Evolutionary conservation across 1,140 invertebrate species (phyloP), one percentile per base, ranked within the genome.

Genomic region (Bombus pyrosoma): DNA sequence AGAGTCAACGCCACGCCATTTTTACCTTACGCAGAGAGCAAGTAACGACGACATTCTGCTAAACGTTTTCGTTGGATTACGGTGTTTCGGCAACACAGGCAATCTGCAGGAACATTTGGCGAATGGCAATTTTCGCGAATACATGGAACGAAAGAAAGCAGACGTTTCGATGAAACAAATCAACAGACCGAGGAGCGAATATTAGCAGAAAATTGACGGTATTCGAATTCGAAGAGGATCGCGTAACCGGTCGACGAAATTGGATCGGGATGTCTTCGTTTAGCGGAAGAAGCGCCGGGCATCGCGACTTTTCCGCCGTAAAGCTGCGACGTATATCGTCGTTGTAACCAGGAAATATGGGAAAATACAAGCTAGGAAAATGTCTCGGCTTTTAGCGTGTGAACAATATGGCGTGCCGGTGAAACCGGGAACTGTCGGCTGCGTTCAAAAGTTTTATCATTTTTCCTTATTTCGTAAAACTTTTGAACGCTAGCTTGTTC

Each of bases 391-490:
- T 80, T 84, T 84, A 84, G 76, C 76, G 82, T 25, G 76, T 47
- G 76, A 79, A 84, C 76, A 80, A 79, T 80, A 80, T 80, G 68
- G 74, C 72, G 32, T 22, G 41, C 8, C 57, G 69, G 59, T 62
- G 25, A 34, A 81, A 57, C 66, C 43, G 47, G 47, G 2, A 6
- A 68, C 25, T 69, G 47, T 80, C 47, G 39, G 62, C 66, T 62
- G 47, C 66, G 76, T 72, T 79, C 32, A 25, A 28, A 84, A 80
- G 18, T 84, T 84, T 76, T 72, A 72, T 84, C 83, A 84, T 84
- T 84, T 84, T 80, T 84, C 76, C 76, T 84, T 84, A 79, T 84
- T 84, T 43, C 68, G 76, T 62, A 84, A 79, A 83, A 84, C 47
- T 84, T 84, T 72, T 34, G 53, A 78, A 25, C 75, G 75, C 15